Conservation (phyloP, 2,888 invertebrate species). For the Malacosoma neustria region DNA sequence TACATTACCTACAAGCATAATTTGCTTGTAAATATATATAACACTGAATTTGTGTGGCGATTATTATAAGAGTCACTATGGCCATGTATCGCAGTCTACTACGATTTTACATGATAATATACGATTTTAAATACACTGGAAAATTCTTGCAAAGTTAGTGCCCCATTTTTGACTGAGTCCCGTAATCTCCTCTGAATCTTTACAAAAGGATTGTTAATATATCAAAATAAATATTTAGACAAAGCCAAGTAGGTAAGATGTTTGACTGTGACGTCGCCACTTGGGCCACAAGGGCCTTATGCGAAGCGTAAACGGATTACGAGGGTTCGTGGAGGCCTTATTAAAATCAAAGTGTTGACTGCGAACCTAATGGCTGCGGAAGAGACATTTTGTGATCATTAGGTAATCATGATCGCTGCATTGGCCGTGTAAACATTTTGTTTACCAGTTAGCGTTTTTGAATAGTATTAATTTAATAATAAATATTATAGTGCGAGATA, state of each 20-base stretch:
- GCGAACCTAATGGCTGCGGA: slow-evolving; percentile 44
- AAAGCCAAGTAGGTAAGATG: slow-evolving; percentile 36
- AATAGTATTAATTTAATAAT: too few species aligned
- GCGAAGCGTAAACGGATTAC: slow-evolving; percentile 57
- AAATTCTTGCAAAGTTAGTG: too few species aligned
- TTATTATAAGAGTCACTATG: too few species aligned
- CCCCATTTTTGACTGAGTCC: neutral
- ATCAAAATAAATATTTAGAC: slow-evolving; percentile 29
- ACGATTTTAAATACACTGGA: too few species aligned
- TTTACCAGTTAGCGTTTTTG: too few species aligned
- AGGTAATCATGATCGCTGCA: neutral
- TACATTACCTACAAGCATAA: too few species aligned
- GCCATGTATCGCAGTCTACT: too few species aligned
- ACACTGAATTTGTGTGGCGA: too few species aligned
- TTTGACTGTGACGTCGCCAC: slow-evolving; percentile 43
- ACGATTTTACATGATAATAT: too few species aligned
- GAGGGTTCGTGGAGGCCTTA: slow-evolving; percentile 44
- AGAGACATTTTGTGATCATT: slow-evolving; percentile 2
- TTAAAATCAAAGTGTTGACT: slow-evolving; percentile 61
- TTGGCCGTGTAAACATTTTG: neutral
- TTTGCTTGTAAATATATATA: too few species aligned
- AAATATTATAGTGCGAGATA: too few species aligned
- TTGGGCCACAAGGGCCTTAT: slow-evolving; percentile 36
- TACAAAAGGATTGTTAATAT: slow-evolving; percentile 13
- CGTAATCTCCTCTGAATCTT: neutral